Evolutionary conservation across 2,113 vertebrate genomes (phyloP).

Genomic region (Cephalopterus ornatus): DNA sequence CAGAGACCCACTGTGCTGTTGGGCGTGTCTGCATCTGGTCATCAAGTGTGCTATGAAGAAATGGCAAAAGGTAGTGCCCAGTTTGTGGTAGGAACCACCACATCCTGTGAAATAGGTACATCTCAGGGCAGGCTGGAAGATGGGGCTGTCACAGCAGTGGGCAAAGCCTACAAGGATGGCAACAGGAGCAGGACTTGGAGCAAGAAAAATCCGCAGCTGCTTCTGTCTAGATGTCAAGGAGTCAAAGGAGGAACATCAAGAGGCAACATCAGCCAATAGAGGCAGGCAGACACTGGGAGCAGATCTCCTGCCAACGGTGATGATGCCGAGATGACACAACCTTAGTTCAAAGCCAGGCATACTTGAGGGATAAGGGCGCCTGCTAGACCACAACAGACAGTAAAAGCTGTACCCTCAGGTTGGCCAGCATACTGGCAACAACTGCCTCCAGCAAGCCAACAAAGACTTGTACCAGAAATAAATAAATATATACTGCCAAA

Average conservation of each 20-base stretch:
- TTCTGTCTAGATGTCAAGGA: not conserved
- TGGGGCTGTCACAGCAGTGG: not conserved
- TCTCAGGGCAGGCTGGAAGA: not conserved
- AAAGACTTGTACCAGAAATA: not conserved
- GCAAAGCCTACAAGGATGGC: not conserved
- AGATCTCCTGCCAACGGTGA: not conserved
- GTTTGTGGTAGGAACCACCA: not conserved
- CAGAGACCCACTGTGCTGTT: not conserved
- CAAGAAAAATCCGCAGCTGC: not conserved
- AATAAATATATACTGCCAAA: not conserved
- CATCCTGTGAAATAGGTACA: not conserved
- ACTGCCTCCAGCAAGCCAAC: not conserved
- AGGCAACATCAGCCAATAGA: not conserved
- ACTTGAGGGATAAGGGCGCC: not conserved
- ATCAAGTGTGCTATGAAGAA: not conserved
- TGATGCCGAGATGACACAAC: not conserved
- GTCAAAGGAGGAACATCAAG: not conserved
- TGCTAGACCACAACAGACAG: not conserved
- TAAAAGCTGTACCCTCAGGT: not conserved
- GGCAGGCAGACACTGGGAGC: not conserved
- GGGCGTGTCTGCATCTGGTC: not conserved
- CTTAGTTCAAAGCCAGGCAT: not conserved
- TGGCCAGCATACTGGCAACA: not conserved
- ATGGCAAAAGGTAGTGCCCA: not conserved
- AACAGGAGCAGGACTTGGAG: not conserved